Evolutionary conservation across 2,113 vertebrate genomes (phyloP).

Genomic region (Coryphaenoides rupestris): DNA sequence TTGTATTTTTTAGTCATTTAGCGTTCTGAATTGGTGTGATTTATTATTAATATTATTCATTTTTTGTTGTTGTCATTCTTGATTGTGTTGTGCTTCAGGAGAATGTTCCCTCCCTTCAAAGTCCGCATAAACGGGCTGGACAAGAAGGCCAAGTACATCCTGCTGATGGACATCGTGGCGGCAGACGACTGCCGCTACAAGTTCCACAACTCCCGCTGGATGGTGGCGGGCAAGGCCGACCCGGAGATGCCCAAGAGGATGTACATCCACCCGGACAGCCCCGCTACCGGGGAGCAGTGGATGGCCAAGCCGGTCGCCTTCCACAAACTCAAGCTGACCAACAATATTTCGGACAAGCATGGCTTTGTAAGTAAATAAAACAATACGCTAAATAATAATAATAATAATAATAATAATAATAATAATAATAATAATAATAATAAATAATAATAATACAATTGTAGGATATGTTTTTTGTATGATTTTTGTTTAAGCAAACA

Average conservation of each 20-base stretch:
- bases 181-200: constrained; percentile 98
- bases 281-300: constrained; percentile 97
- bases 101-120: constrained; percentile 99
- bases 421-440: too few species aligned
- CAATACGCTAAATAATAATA: neutral
- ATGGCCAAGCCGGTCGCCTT: constrained; percentile 98
- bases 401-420: too few species aligned
- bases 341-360: constrained; percentile 99
- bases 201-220: constrained; percentile 98
- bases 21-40: too few species aligned
- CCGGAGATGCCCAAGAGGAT: constrained; percentile 99
- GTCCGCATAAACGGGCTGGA: constrained; percentile 95
- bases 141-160: constrained; percentile 97
- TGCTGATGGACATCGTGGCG: constrained; percentile 97
- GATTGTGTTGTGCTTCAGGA: constrained; percentile 65
- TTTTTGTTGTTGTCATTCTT: neutral
- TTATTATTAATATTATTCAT: too few species aligned
- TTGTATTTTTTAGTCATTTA: too few species aligned
- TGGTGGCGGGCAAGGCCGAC: constrained; percentile 97
- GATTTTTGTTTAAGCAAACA: too few species aligned
- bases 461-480: too few species aligned
- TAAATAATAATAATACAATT: too few species aligned
- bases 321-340: constrained; percentile 97
- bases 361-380: constrained; percentile 89
- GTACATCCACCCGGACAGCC: constrained; percentile 98